Evolutionary conservation across 2,113 vertebrate genomes (phyloP), one percentile per base, ranked within the genome.

Genomic region (Dromaius novaehollandiae): DNA sequence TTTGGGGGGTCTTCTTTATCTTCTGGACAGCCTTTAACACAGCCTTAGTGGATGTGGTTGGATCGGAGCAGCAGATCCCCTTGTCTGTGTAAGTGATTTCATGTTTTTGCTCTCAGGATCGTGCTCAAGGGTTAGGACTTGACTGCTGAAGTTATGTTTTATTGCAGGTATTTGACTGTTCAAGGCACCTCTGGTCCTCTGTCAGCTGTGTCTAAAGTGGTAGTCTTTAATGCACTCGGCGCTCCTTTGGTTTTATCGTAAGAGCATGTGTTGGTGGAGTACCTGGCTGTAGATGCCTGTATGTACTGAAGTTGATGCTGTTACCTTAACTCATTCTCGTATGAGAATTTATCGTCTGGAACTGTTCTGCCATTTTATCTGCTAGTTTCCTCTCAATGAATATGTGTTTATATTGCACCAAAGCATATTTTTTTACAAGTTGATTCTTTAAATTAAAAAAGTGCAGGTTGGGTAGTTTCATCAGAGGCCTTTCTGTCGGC

Each of bases 41-140:
- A 79, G 93, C 98, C 94, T 97, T 98, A 95, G 97, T 97, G 93
- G 97, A 97, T 90, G 98, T 98, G 97, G 98, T 98, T 96, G 98
- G 98, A 96, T 98, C 98, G 80, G 99, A 99, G 97, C 99, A 99
- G 97, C 99, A 99, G 98, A 99, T 99, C 96, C 99, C 99, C 92
- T 98, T 99, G 73, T 99, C 99, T 42, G 99, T 99, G 99, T 99
- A 98, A 99, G 99, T 99, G 93, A 77, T 95, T 95, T 94, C 63
- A 9, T 60, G 80, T 51, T 96, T 66, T 92, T 87, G 70, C 58
- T 86, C 50, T 86, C 46, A 90, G 83, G 92, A 91, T 64, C 44
- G 6, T 30, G 44, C 12, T 81, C 14, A 42, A 50, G 94, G 88
- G 64, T 70, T 86, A 92, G 69, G 90, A 85, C 71, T 89, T 70